A percentile compares a stretch with the other conserved stretches of the same genome.
These are phyloP conservation scores for Euclidia mi DNA, from an alignment of 2,888 invertebrate genomes.

Conservation along the genomic window DNA sequence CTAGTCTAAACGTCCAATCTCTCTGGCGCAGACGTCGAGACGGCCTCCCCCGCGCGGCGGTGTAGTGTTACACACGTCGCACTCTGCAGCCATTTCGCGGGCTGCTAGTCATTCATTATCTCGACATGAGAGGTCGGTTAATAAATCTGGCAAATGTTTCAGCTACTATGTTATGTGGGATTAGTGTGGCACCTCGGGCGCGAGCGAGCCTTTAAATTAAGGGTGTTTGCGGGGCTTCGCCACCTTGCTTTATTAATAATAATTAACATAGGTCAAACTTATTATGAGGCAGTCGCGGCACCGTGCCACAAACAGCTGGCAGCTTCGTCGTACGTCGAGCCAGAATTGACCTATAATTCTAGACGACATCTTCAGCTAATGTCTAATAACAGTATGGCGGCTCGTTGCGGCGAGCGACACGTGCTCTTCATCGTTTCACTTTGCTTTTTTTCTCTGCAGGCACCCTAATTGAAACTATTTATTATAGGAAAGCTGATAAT, in stretches of 20 bases:
- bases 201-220: conserved; percentile 66
- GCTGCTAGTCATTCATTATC: conserved; percentile 60
- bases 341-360: conserved; percentile 68
- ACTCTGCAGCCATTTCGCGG: conserved; percentile 32
- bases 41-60: no score
- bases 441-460: conserved; percentile 19
- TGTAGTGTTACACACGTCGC: conserved; percentile 32
- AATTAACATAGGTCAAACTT: conserved; percentile 70
- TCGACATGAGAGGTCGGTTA: conserved; percentile 59
- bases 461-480: no score
- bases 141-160: conserved; percentile 70
- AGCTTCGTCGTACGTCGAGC: conserved; percentile 45
- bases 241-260: conserved; percentile 67
- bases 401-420: conserved; percentile 44
- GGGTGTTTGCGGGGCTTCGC: conserved; percentile 63
- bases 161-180: conserved; percentile 70
- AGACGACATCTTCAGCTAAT: conserved; percentile 64
- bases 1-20: no score
- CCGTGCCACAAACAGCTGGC: conserved; percentile 59
- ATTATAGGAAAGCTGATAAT: no score
- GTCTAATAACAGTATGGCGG: conserved; percentile 59
- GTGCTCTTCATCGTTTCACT: conserved; percentile 43
- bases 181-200: conserved; percentile 61
- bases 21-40: no score
- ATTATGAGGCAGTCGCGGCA: conserved; percentile 61